phyloP scores from a whole-genome alignment of 2,113 vertebrate genomes.

The Eira barbara region DNA sequence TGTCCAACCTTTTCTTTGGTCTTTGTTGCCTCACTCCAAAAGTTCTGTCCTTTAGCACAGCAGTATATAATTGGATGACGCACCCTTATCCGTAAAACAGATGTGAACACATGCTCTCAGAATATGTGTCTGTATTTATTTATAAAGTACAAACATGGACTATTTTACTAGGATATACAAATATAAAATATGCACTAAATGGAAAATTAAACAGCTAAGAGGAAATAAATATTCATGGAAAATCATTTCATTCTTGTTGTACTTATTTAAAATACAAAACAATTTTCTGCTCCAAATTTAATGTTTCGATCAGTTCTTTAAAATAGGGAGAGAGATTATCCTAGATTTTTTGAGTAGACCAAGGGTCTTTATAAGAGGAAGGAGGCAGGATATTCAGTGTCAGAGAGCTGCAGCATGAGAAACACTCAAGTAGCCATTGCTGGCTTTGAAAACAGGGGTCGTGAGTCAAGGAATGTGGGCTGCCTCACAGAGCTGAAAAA shows the following conservation, averaged over 20 bases:
- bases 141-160: not conserved
- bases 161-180: not conserved
- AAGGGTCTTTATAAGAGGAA: not conserved
- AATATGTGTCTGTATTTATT: not conserved
- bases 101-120: not conserved
- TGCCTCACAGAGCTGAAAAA: not conserved
- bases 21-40: not conserved
- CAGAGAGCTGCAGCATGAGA: not conserved
- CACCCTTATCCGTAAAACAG: not conserved
- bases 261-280: slow-evolving; percentile 11
- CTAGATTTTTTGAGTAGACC: not conserved
- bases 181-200: not conserved
- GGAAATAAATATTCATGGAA: not conserved
- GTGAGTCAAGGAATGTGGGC: not conserved
- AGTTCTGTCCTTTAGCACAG: not conserved
- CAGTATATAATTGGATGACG: not conserved
- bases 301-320: not conserved
- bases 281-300: not conserved
- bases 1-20: not conserved
- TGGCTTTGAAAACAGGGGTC: not conserved
- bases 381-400: not conserved
- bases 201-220: not conserved
- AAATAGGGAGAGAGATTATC: not conserved
- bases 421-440: not conserved
- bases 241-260: not conserved